phyloP scores from a whole-genome alignment of 2,797 vertebrate species.

The Cottoperca gobio region DNA sequence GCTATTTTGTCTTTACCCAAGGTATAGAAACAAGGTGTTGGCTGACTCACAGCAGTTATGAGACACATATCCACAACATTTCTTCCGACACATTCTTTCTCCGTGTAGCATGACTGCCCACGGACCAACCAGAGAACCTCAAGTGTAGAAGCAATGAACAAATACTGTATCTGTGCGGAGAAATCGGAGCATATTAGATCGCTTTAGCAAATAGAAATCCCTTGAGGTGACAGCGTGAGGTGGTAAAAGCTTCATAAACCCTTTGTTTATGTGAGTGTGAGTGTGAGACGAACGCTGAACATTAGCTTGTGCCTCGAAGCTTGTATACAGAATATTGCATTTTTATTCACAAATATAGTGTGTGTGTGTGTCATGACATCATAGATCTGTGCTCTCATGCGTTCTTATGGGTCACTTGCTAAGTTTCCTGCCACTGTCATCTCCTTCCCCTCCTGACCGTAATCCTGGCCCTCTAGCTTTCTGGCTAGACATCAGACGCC shows the following conservation, averaged over 20 bases:
- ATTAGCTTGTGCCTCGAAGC: slow-evolving; percentile 13
- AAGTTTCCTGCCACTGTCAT: slow-evolving; percentile 47
- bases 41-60: slow-evolving; percentile 68
- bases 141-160: too few species aligned
- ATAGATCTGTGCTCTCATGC: slow-evolving; percentile 14
- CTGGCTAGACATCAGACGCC: slow-evolving; percentile 70
- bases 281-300: background rate
- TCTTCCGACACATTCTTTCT: slow-evolving; percentile 65
- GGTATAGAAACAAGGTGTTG: slow-evolving; percentile 63
- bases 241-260: slow-evolving; percentile 44
- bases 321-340: slow-evolving; percentile 6
- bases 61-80: slow-evolving; percentile 69
- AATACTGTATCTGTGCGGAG: slow-evolving; percentile 15
- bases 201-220: slow-evolving; percentile 46
- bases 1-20: slow-evolving; percentile 52
- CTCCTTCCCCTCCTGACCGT: slow-evolving; percentile 36
- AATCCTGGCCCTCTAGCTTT: slow-evolving; percentile 55
- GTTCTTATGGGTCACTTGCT: slow-evolving; percentile 32
- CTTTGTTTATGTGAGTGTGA: slow-evolving; percentile 24
- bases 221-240: slow-evolving; percentile 33
- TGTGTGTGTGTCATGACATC: slow-evolving; percentile 30
- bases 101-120: slow-evolving; percentile 56
- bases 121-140: slow-evolving; percentile 47
- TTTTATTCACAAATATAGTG: background rate
- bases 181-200: slow-evolving; percentile 37